Evolutionary conservation across 2,797 vertebrate species (phyloP).

Genomic region (Channallabes apus): DNA sequence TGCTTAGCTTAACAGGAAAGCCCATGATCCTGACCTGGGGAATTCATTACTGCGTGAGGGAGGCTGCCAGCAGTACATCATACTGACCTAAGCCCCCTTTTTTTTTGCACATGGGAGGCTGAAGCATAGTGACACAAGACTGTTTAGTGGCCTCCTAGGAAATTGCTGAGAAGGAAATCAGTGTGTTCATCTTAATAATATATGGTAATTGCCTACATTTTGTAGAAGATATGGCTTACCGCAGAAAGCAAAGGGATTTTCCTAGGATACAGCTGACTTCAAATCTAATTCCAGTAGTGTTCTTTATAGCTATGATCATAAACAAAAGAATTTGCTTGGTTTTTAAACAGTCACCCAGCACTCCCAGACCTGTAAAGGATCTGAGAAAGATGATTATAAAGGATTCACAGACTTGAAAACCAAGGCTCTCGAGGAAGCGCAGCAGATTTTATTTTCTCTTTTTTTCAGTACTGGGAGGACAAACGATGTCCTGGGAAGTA

Average conservation of each 20-base stretch:
- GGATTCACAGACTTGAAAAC: not conserved
- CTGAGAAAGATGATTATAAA: not conserved
- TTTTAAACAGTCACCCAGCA: not conserved
- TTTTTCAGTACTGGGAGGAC: not conserved
- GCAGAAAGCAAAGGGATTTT: not conserved
- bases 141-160: not conserved
- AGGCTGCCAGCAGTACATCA: conserved; percentile 64
- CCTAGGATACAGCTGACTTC: not conserved
- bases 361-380: not conserved
- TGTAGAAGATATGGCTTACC: not conserved
- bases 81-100: conserved; percentile 41
- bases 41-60: conserved; percentile 78
- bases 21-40: conserved; percentile 76
- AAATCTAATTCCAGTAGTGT: not conserved
- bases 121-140: conserved; percentile 6
- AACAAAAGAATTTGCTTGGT: not conserved
- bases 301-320: not conserved
- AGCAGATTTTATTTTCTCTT: not conserved
- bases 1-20: conserved; percentile 75
- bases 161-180: not conserved
- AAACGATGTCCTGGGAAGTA: conserved; percentile 1
- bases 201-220: not conserved
- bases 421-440: not conserved
- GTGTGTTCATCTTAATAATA: not conserved
- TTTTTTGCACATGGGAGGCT: not conserved